Evolutionary conservation across 2,888 invertebrate genomes (phyloP).

Genomic region (Thymelicus lineola): DNA sequence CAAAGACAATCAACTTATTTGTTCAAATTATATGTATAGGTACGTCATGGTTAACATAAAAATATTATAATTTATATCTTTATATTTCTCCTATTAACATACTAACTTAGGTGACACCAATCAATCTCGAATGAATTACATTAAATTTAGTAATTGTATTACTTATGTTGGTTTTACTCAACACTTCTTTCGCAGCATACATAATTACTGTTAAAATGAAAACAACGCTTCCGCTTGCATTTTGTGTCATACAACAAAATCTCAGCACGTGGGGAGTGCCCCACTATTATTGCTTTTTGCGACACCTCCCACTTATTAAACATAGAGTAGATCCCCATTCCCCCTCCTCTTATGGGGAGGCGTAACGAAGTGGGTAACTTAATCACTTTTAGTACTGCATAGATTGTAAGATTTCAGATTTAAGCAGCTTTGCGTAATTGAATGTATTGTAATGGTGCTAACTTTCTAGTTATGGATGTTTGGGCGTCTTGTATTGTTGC

Average conservation of each 20-base stretch:
- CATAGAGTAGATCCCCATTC: conserved; percentile 61
- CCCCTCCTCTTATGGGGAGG: conserved; percentile 55
- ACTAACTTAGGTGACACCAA: no score
- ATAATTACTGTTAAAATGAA: no score
- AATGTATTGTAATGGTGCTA: conserved; percentile 46
- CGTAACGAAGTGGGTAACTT: conserved; percentile 45
- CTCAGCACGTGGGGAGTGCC: conserved; percentile 56
- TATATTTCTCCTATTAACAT: no score
- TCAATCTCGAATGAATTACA: no score
- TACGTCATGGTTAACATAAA: no score
- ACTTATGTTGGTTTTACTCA: no score
- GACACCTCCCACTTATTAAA: conserved; percentile 79
- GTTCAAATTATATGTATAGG: no score
- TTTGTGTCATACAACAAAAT: conserved; percentile 55
- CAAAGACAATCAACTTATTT: no score
- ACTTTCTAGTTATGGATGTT: conserved; percentile 40
- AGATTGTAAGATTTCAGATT: conserved; percentile 44
- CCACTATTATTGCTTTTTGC: conserved; percentile 61
- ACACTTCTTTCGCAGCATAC: no score
- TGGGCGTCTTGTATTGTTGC: not conserved
- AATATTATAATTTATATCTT: no score
- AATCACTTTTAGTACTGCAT: conserved; percentile 32
- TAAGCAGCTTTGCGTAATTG: conserved; percentile 47
- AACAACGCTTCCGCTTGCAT: conserved; percentile 38
- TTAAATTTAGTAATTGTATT: no score